phyloP scores from a whole-genome alignment of 2,888 invertebrate genomes.

The Noctua janthe region DNA sequence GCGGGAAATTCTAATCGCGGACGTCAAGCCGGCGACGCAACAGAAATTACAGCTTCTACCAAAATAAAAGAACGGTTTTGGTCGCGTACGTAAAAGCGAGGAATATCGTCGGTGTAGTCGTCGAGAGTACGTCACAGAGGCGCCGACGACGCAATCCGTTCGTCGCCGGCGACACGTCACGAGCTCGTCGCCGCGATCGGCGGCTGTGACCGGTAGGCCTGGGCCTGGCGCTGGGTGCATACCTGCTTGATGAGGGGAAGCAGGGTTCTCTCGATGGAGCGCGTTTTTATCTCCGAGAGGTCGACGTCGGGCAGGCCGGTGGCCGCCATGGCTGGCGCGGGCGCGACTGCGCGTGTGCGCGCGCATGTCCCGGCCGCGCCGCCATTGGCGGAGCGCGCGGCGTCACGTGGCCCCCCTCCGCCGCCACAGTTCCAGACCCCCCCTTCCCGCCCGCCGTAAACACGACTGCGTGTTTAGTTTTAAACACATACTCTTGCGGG shows the following conservation, averaged over 20 bases:
- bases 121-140: slow-evolving; percentile 80
- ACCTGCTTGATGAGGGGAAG: slow-evolving; percentile 98
- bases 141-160: slow-evolving; percentile 73
- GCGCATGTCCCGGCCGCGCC: slow-evolving; percentile 76
- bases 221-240: slow-evolving; percentile 78
- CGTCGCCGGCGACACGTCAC: slow-evolving; percentile 72
- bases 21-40: slow-evolving; percentile 79
- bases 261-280: slow-evolving; percentile 98
- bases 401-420: slow-evolving; percentile 77
- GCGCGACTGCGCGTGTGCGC: slow-evolving; percentile 87
- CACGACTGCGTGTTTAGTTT: slow-evolving; percentile 77
- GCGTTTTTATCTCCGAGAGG: slow-evolving; percentile 96
- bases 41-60: slow-evolving; percentile 78
- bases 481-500: slow-evolving; percentile 79
- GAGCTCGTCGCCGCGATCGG: slow-evolving; percentile 42
- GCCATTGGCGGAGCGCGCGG: slow-evolving; percentile 77
- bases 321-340: slow-evolving; percentile 91
- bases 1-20: slow-evolving; percentile 85
- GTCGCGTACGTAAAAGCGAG: slow-evolving; percentile 81
- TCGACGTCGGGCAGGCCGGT: slow-evolving; percentile 90
- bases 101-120: slow-evolving; percentile 77
- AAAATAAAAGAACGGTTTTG: slow-evolving; percentile 85
- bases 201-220: slow-evolving; percentile 43
- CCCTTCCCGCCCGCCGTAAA: slow-evolving; percentile 71
- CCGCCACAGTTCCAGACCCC: slow-evolving; percentile 63